Base-by-base conservation (phyloP, 2,888 invertebrate genomes). In the Acleris sparsana region DNA sequence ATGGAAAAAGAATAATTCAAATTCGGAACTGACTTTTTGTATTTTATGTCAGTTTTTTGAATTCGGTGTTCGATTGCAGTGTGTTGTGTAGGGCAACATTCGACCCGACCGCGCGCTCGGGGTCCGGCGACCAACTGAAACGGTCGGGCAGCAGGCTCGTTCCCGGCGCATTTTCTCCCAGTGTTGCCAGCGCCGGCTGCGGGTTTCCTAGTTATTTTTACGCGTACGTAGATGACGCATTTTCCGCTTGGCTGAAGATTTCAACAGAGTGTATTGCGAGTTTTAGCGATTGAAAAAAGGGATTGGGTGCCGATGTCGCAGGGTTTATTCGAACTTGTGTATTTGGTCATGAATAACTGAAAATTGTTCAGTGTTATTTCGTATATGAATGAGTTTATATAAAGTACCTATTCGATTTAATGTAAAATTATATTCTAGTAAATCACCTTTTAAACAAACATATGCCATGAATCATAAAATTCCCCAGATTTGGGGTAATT, bases 61-160 rank as follows among this genome's bases (percentile, higher is more conserved):
- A 69, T 69, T 72, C 69, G 61, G 65, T 69, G 71, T 71, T 71
- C 77, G 77, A 73, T 72, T 73, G 60, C 71, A 62, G 64, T 39
- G 55, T 61, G 59, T 63, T 61, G 61, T 70, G 70, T 68, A 53
- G 17, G 61, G 74, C 71, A 71, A 39, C 39, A 39, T 13, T 13
- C 67, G 57, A 52, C 55, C 69, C 75, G 75, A 68, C 71, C 74
- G 53, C 67, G 67, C 71, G 75, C 74, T 69, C 77, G 82, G 80
- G 84, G 75, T 79, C 78, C 78, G 81, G 84, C 87, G 87, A 83
- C 79, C 81, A 82, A 90, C 90, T 90, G 87, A 86, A 80, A 67
- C 62, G 73, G 39, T 39, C 13, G 72, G 62, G 25, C 25, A 25
- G 73, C 72, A 74, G 76, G 76, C 77, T 76, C 72, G 73, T 79